Percentiles rank a stretch among this genome's conserved stretches.
Evolutionary conservation across 2,888 invertebrate genomes (phyloP).

Genomic region (Penaeus monodon): DNA sequence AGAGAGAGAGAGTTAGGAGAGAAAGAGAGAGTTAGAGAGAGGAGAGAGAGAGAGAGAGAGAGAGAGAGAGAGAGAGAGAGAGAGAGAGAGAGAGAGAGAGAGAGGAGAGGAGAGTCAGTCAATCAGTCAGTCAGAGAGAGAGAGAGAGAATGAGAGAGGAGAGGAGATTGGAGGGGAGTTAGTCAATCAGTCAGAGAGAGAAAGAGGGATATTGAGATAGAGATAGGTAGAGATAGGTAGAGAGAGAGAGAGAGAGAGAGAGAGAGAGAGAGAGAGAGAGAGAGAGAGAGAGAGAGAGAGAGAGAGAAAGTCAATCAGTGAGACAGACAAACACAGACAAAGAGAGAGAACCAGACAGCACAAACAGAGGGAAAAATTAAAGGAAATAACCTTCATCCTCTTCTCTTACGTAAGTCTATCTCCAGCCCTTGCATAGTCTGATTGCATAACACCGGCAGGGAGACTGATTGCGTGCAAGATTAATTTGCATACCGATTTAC

Average conservation of each 20-base stretch:
- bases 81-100: slow-evolving; percentile 1
- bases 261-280: slow-evolving; percentile 15
- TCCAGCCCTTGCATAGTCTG: neutral
- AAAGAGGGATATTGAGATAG: neutral
- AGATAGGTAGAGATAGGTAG: neutral
- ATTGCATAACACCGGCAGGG: too few species aligned
- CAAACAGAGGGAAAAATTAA: neutral
- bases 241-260: neutral
- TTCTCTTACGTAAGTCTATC: neutral
- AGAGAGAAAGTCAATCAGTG: neutral
- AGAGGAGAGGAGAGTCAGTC: neutral
- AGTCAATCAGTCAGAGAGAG: slow-evolving; percentile 3
- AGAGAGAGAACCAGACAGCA: neutral
- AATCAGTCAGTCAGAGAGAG: neutral
- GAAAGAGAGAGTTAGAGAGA: slow-evolving; percentile 17
- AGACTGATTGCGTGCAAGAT: too few species aligned
- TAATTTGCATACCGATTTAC: too few species aligned
- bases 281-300: slow-evolving; percentile 1
- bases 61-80: neutral
- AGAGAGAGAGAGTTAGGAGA: neutral
- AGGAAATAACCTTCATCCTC: neutral
- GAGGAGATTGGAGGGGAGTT: neutral
- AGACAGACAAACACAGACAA: neutral
- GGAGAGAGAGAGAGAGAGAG: too few species aligned
- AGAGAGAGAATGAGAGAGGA: neutral